Conservation (phyloP, 53 echinoderm and acorn worm genomes). For the Astropecten irregularis region DNA sequence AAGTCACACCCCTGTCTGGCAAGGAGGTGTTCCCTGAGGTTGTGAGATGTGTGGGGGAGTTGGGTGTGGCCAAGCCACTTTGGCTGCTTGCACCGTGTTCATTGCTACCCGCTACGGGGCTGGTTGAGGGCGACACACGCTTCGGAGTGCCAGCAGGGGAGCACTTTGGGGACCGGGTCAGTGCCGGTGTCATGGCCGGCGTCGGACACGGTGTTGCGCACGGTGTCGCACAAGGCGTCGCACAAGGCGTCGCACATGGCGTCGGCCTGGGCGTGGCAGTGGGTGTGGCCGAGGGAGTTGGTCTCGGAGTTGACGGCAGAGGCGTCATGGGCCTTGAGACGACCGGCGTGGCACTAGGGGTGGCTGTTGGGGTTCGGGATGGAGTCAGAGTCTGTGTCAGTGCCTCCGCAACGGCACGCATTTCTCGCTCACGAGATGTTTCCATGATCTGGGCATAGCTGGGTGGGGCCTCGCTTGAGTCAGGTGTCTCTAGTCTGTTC, state of each 20-base stretch:
- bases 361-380: constrained; percentile 25
- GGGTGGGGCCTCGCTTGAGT: constrained; percentile 65
- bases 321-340: constrained; percentile 27
- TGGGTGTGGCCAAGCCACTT: not conserved
- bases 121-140: constrained; percentile 1
- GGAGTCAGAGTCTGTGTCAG: constrained; percentile 49
- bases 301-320: not conserved
- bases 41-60: constrained; percentile 25
- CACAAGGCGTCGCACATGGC: constrained; percentile 6
- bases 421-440: constrained; percentile 47
- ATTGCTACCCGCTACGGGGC: constrained; percentile 19
- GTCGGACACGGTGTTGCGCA: not conserved
- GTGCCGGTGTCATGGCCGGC: constrained; percentile 29
- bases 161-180: constrained; percentile 26
- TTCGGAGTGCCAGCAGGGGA: constrained; percentile 24
- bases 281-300: constrained; percentile 40
- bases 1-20: constrained; percentile 24
- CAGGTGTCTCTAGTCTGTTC: constrained; percentile 58
- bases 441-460: constrained; percentile 68
- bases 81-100: constrained; percentile 5
- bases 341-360: constrained; percentile 42
- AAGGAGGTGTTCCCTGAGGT: constrained; percentile 25
- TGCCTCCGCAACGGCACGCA: constrained; percentile 48
- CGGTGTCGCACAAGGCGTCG: constrained; percentile 1
- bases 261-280: constrained; percentile 44